Evolutionary conservation across 2,113 vertebrate species (phyloP).

Genomic region (Phyllostomus hastatus): DNA sequence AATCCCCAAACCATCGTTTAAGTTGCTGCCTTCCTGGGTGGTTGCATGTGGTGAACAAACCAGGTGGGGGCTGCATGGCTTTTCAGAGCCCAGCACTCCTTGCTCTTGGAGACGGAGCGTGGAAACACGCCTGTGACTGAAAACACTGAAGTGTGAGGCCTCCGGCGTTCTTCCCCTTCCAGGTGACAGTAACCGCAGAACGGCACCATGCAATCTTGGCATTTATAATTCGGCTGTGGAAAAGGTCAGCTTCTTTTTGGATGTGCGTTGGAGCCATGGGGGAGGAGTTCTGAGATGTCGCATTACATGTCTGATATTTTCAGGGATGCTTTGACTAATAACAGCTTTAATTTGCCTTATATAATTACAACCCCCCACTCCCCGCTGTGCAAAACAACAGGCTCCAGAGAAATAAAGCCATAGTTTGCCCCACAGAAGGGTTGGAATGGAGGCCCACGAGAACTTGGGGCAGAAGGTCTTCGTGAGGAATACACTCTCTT

Average conservation of each 20-base stretch:
- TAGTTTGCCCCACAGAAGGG: not conserved
- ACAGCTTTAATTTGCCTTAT: conserved; percentile 48
- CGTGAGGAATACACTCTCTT: not conserved
- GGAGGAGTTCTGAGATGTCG: conserved; percentile 62
- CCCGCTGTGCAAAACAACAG: not conserved
- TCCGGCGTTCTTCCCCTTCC: conserved; percentile 65
- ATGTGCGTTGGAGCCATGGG: conserved; percentile 48
- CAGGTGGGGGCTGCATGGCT: not conserved
- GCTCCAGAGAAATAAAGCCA: conserved; percentile 18
- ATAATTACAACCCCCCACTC: conserved; percentile 25
- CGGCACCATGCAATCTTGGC: conserved; percentile 65
- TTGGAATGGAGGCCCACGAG: not conserved
- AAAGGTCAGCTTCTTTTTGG: conserved; percentile 77
- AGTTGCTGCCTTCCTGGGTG: conserved; percentile 41
- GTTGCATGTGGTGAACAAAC: fast-evolving
- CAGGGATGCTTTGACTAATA: conserved; percentile 68
- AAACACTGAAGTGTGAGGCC: conserved; percentile 60
- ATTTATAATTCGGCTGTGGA: conserved; percentile 70
- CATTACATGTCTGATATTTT: conserved; percentile 55
- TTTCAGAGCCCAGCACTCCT: not conserved
- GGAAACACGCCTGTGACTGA: conserved; percentile 57
- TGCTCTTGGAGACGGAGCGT: conserved; percentile 19
- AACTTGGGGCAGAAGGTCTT: not conserved
- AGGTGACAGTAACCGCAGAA: conserved; percentile 76
- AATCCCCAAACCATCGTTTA: not conserved